Percentiles rank a stretch among this genome's conserved stretches.
These are phyloP conservation scores for Microcebus murinus DNA, from an alignment of 2,113 vertebrate species.

Conservation along the genomic window DNA sequence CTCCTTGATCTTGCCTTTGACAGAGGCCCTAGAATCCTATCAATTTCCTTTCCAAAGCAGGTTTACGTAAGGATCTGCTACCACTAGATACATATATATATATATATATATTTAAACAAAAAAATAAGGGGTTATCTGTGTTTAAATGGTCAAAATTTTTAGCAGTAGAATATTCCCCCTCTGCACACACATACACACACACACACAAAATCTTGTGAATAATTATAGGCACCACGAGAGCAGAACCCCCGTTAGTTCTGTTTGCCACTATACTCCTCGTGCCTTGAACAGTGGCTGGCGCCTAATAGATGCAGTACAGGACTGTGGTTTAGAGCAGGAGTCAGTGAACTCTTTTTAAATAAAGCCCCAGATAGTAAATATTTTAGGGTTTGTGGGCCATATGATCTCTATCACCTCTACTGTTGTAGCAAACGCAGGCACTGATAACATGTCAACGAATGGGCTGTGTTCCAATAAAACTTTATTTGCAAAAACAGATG, in stretches of 20 bases:
- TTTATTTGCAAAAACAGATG: background rate
- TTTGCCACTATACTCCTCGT: background rate
- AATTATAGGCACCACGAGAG: background rate
- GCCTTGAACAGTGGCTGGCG: background rate
- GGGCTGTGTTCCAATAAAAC: constrained; percentile 25
- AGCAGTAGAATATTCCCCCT: background rate
- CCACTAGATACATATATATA: background rate
- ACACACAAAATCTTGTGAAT: background rate
- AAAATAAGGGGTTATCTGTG: background rate
- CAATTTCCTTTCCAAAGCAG: background rate
- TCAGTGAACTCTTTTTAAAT: background rate
- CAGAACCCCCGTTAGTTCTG: background rate
- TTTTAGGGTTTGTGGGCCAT: background rate
- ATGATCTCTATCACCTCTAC: background rate
- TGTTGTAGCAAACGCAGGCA: background rate
- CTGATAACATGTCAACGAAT: background rate
- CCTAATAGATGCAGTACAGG: background rate
- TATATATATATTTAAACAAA: background rate
- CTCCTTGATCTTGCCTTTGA: background rate
- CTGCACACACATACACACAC: rapidly evolving
- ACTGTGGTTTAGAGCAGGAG: background rate
- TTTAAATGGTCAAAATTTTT: background rate
- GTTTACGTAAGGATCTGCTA: background rate
- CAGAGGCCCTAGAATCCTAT: background rate
- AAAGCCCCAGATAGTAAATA: background rate